phyloP scores from a whole-genome alignment of 2,797 vertebrate genomes.

The Pipistrellus pygmaeus region DNA sequence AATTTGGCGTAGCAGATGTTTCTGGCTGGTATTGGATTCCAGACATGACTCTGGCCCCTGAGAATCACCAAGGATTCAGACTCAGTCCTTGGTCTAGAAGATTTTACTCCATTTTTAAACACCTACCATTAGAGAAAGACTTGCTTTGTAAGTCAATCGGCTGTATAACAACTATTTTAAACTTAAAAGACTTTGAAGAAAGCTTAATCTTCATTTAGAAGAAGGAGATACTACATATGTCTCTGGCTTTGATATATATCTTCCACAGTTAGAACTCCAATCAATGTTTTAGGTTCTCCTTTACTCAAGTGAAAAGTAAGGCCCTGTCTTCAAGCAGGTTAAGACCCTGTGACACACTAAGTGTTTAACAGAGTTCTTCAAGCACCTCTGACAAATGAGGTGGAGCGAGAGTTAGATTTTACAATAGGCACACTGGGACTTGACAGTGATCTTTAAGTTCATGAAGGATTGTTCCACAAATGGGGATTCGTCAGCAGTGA shows the following conservation, averaged over 20 bases:
- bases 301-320: conserved; percentile 25
- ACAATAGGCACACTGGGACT: background rate
- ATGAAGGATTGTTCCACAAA: conserved; percentile 42
- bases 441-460: background rate
- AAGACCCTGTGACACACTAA: background rate
- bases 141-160: background rate
- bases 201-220: conserved; percentile 24
- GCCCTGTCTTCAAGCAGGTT: background rate
- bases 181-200: conserved; percentile 53
- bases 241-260: conserved; percentile 20
- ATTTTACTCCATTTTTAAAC: conserved; percentile 11
- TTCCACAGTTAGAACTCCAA: conserved; percentile 44
- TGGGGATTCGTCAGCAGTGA: conserved; percentile 5
- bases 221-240: background rate
- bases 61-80: background rate
- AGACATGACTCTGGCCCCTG: background rate
- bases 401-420: background rate
- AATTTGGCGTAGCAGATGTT: background rate
- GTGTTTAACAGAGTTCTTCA: conserved; percentile 39
- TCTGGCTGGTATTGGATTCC: background rate
- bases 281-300: background rate
- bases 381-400: conserved; percentile 23
- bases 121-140: background rate
- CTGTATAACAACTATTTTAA: conserved; percentile 57
- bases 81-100: background rate